Evolutionary conservation across 1,140 invertebrate species (phyloP).

Genomic region (Calephelis virginiensis): DNA sequence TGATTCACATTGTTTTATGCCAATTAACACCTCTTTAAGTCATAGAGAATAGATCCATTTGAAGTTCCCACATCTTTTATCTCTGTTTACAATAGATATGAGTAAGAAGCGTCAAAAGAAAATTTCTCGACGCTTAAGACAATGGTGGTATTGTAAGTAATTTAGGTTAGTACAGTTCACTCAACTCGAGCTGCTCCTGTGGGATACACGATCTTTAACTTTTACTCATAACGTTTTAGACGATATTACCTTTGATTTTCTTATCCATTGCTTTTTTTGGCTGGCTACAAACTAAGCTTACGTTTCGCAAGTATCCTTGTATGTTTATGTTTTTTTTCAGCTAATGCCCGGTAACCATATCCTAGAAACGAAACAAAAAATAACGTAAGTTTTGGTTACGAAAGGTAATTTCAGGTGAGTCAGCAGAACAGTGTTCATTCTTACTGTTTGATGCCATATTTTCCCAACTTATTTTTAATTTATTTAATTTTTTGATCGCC

Average conservation of each 20-base stretch:
- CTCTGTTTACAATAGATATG: slow-evolving; percentile 47
- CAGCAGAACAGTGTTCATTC: too few relatives aligned
- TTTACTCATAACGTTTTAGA: too few relatives aligned
- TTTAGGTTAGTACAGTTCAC: slow-evolving; percentile 71
- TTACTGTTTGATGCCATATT: too few relatives aligned
- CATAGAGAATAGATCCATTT: slow-evolving; percentile 13
- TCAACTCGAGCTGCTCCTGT: slow-evolving; percentile 59
- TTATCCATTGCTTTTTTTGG: slow-evolving; percentile 41
- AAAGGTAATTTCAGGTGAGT: too few relatives aligned
- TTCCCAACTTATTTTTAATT: too few relatives aligned
- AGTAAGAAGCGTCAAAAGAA: slow-evolving; percentile 55
- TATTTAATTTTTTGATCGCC: too few relatives aligned
- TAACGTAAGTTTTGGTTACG: too few relatives aligned
- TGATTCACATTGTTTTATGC: background rate
- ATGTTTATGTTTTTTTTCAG: too few relatives aligned
- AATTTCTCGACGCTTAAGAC: slow-evolving; percentile 58
- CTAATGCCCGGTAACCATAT: too few relatives aligned
- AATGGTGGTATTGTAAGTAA: slow-evolving; percentile 64
- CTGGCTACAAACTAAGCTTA: too few relatives aligned
- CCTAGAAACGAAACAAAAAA: too few relatives aligned
- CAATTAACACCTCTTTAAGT: slow-evolving; percentile 17
- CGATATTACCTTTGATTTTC: background rate
- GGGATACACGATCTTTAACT: slow-evolving; percentile 50
- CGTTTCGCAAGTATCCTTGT: too few relatives aligned
- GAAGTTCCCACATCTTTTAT: slow-evolving; percentile 32